These are phyloP conservation scores for Vidua chalybeata DNA, from an alignment of 2,113 vertebrate genomes.

Conservation along the genomic window DNA sequence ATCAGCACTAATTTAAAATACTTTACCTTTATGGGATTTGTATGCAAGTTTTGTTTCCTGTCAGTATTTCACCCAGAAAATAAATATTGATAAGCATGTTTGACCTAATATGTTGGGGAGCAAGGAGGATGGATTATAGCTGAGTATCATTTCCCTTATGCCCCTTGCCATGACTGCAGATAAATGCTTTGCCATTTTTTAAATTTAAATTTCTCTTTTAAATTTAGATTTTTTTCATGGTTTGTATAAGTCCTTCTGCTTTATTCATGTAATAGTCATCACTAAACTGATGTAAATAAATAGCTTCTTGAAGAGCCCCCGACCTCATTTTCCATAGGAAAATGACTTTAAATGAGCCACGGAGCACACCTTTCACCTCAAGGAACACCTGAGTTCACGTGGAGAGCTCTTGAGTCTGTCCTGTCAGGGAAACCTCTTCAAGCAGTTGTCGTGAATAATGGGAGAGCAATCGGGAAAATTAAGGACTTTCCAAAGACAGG, in stretches of 20 bases:
- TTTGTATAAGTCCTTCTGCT: not conserved
- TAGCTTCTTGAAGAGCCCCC: not conserved
- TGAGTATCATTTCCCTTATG: not conserved
- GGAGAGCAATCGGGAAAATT: not conserved
- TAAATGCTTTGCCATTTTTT: not conserved
- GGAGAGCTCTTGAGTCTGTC: not conserved
- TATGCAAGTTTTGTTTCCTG: not conserved
- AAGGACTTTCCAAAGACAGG: not conserved
- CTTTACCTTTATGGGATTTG: not conserved
- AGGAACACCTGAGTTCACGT: not conserved
- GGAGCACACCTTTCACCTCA: not conserved
- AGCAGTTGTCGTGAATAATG: not conserved
- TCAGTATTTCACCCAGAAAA: not conserved
- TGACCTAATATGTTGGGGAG: not conserved
- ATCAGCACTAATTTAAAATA: not conserved
- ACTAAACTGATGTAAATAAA: not conserved
- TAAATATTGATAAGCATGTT: not conserved
- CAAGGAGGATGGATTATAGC: not conserved
- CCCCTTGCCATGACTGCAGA: not conserved
- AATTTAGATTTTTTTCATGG: not conserved
- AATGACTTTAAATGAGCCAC: not conserved
- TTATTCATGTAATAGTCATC: not conserved
- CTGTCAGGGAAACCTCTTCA: not conserved
- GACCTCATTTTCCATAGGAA: not conserved
- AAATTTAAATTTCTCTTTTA: not conserved